phyloP scores from a whole-genome alignment of 2,797 vertebrate species.

The Heterohyrax brucei region DNA sequence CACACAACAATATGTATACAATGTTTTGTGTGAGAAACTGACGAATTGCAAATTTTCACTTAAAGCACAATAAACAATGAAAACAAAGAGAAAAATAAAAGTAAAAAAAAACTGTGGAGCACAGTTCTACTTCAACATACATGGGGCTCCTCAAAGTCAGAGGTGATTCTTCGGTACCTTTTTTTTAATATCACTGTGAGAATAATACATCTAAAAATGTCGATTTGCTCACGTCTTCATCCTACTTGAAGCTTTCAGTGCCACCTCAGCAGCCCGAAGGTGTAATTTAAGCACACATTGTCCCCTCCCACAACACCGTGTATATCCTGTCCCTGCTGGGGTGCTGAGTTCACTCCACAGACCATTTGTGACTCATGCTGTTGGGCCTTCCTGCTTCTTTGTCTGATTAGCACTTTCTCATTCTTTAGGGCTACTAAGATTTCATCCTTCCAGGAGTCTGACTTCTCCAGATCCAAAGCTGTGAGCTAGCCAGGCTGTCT shows the following conservation, averaged over 20 bases:
- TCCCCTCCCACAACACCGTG: neutral
- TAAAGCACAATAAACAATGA: too few relatives aligned
- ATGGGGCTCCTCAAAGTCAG: too few relatives aligned
- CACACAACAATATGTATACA: too few relatives aligned
- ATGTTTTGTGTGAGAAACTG: too few relatives aligned
- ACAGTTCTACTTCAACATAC: too few relatives aligned
- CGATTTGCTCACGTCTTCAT: neutral
- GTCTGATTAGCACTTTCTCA: neutral
- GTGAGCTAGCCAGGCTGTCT: too few relatives aligned
- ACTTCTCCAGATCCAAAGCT: neutral
- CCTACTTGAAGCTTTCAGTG: neutral
- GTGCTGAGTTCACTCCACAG: neutral
- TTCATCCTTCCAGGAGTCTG: neutral
- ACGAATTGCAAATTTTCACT: too few relatives aligned
- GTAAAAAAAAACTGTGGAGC: too few relatives aligned
- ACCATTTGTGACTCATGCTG: neutral
- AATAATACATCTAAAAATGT: neutral
- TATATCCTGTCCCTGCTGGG: neutral
- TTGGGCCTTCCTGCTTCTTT: neutral
- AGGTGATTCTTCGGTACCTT: too few relatives aligned
- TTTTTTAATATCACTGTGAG: neutral
- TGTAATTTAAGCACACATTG: neutral
- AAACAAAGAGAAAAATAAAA: too few relatives aligned
- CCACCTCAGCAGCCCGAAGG: neutral
- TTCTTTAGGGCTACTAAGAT: neutral